A percentile compares a stretch with the other conserved stretches of the same genome.
phyloP scores from a whole-genome alignment of 1,140 invertebrate genomes.

The Caenorhabditis latens region DNA sequence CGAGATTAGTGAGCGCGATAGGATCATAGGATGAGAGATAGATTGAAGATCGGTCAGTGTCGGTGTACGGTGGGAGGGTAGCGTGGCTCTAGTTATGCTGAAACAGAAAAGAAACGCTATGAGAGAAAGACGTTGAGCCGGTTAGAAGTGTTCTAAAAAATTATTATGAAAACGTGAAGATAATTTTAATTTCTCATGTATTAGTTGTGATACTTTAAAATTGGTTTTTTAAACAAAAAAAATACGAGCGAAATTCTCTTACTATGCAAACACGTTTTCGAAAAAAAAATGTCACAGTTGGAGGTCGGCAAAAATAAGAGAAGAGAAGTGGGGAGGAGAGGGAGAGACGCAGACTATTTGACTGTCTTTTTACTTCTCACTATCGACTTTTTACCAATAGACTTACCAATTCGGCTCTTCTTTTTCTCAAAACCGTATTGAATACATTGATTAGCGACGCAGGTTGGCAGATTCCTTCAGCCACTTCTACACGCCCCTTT shows the following conservation, averaged over 20 bases:
- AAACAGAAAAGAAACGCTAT: neutral
- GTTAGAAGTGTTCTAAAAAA: too few species aligned
- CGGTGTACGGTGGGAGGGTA: neutral
- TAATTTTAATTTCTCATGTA: too few species aligned
- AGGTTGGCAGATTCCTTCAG: constrained; percentile 41
- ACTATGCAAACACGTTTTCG: too few species aligned
- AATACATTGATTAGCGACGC: constrained; percentile 49
- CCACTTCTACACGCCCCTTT: constrained; percentile 49
- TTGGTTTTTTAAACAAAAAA: too few species aligned
- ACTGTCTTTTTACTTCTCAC: constrained; percentile 34
- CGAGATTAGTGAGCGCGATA: neutral
- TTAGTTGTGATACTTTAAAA: too few species aligned
- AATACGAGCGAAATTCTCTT: too few species aligned
- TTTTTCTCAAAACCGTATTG: constrained; percentile 14
- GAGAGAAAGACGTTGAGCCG: too few species aligned
- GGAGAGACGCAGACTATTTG: constrained; percentile 6
- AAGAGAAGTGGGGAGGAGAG: neutral
- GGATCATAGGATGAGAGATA: neutral
- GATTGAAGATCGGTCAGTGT: constrained; percentile 11
- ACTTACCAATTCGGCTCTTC: constrained; percentile 54
- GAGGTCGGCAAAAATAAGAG: neutral
- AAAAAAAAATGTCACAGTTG: neutral
- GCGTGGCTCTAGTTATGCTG: constrained; percentile 5
- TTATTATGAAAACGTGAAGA: too few species aligned
- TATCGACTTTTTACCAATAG: constrained; percentile 10